phyloP scores from a whole-genome alignment of 2,888 invertebrate species.

The Philopedon plagiatum region DNA sequence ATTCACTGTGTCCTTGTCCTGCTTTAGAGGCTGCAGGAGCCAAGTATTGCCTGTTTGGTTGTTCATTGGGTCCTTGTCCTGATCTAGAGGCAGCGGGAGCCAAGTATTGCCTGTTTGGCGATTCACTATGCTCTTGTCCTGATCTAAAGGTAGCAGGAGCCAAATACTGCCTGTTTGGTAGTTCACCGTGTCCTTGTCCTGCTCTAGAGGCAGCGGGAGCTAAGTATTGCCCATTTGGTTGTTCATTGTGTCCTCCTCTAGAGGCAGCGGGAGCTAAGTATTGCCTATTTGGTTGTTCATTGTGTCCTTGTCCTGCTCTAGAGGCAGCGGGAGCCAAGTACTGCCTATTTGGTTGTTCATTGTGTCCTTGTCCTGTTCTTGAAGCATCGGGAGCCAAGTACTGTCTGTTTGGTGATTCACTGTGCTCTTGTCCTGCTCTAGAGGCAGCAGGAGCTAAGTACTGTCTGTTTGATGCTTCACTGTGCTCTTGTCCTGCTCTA shows the following conservation, averaged over 20 bases:
- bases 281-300: too few species aligned
- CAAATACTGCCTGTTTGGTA: too few species aligned
- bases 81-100: conserved; percentile 19
- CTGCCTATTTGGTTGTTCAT: conserved; percentile 13
- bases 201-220: too few species aligned
- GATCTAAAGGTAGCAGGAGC: too few species aligned
- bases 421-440: neutral
- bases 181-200: too few species aligned
- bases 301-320: conserved; percentile 7
- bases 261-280: too few species aligned
- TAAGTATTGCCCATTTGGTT: too few species aligned
- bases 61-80: conserved; percentile 12
- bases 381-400: neutral
- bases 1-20: conserved; percentile 14
- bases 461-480: conserved; percentile 24
- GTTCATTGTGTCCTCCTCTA: too few species aligned
- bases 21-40: conserved; percentile 16
- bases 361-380: neutral
- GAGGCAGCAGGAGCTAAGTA: conserved; percentile 30
- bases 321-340: conserved; percentile 28
- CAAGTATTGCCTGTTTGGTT: conserved; percentile 35
- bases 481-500: neutral
- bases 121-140: neutral
- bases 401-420: conserved; percentile 17
- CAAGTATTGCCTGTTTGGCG: conserved; percentile 27